These are phyloP conservation scores for Taenioides sp. DNA, from an alignment of 2,797 vertebrate genomes.

Conservation along the genomic window DNA sequence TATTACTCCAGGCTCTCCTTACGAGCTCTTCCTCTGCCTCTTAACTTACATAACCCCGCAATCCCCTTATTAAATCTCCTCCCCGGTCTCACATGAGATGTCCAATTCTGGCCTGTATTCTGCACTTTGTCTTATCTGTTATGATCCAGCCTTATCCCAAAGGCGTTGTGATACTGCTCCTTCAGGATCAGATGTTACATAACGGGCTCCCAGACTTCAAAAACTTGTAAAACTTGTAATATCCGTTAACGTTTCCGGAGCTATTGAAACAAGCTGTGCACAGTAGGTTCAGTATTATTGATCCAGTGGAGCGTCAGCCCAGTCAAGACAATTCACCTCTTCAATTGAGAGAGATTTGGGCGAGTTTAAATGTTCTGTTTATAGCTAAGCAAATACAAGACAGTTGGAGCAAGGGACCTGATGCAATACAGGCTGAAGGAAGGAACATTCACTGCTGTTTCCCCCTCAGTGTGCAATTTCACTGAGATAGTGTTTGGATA, in stretches of 20 bases:
- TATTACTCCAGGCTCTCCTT: background rate
- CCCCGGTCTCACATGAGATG: constrained; percentile 6
- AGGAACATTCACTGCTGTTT: background rate
- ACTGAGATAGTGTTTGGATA: background rate
- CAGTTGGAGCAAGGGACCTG: background rate
- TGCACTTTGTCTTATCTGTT: constrained; percentile 26
- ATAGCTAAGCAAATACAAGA: background rate
- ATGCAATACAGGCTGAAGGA: constrained; percentile 4
- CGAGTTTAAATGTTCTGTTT: background rate
- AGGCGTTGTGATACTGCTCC: constrained; percentile 6
- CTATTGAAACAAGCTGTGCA: background rate
- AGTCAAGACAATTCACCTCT: background rate
- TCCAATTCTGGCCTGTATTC: constrained; percentile 1
- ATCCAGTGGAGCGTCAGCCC: background rate
- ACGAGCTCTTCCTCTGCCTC: background rate
- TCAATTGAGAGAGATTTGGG: background rate
- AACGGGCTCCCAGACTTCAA: background rate
- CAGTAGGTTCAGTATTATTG: background rate
- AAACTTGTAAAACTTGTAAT: constrained; percentile 1
- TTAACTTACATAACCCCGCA: background rate
- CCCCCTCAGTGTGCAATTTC: background rate
- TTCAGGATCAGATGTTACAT: background rate
- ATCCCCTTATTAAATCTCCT: background rate
- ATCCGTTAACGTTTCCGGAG: background rate
- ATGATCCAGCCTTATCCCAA: constrained; percentile 6